Percentiles rank a stretch among this genome's conserved stretches.
Conservation (phyloP, 2,888 invertebrate genomes). For the Listrodromus nycthemerus region DNA sequence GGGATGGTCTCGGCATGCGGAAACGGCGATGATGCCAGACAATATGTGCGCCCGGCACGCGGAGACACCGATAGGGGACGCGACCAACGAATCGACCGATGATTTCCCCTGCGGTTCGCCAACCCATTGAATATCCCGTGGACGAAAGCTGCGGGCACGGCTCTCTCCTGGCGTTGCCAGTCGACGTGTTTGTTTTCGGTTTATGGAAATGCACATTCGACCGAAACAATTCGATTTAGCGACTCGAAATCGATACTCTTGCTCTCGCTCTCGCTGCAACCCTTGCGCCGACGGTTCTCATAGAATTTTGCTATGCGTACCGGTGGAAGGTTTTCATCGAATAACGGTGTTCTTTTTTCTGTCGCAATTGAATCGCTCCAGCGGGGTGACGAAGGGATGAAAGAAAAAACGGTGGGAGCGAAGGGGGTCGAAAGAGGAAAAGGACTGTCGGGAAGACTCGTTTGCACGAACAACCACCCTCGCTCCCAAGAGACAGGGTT, state of each 20-base stretch:
- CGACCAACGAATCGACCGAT: slow-evolving; percentile 77
- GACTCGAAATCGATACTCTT: slow-evolving; percentile 54
- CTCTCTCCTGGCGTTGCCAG: slow-evolving; percentile 57
- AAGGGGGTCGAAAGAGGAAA: not conserved
- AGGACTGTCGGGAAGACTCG: slow-evolving; percentile 20
- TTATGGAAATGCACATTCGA: slow-evolving; percentile 77
- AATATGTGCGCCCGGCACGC: slow-evolving; percentile 34
- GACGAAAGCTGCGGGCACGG: slow-evolving; percentile 14
- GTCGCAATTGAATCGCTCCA: slow-evolving; percentile 14
- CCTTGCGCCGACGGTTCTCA: slow-evolving; percentile 23
- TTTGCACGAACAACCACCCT: slow-evolving; percentile 33
- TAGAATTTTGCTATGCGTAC: slow-evolving; percentile 46
- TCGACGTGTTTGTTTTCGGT: slow-evolving; percentile 78
- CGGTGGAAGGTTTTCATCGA: slow-evolving; percentile 2
- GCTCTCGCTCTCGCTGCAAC: slow-evolving; percentile 7
- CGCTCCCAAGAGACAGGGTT: slow-evolving; percentile 35
- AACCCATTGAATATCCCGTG: slow-evolving; percentile 55
- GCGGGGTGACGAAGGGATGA: slow-evolving; percentile 12
- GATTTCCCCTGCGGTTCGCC: slow-evolving; percentile 80
- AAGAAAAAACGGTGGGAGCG: not conserved
- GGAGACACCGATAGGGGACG: slow-evolving; percentile 54
- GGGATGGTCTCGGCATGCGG: slow-evolving; percentile 55
- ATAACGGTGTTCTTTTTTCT: slow-evolving; percentile 7
- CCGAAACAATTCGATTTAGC: slow-evolving; percentile 62
- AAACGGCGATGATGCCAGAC: slow-evolving; percentile 21